Evolutionary conservation across 2,113 vertebrate species (phyloP).

Genomic region (Panthera leo): DNA sequence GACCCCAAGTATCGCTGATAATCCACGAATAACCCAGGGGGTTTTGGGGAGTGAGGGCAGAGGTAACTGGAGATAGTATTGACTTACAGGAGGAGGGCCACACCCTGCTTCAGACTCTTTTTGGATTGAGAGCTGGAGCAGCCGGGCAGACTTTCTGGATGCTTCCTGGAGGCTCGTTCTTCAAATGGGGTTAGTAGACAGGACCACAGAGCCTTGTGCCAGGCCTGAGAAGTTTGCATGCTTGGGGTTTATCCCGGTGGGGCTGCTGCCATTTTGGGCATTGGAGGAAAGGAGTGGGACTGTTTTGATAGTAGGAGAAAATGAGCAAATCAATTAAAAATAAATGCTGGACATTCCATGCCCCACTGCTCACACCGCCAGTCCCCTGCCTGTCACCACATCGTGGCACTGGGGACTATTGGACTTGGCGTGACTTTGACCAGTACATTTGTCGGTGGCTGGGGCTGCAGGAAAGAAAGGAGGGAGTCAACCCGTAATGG

Average conservation of each 20-base stretch:
- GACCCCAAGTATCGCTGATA: background rate
- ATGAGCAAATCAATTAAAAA: slow-evolving; percentile 64
- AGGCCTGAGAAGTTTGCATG: slow-evolving; percentile 28
- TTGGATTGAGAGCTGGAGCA: background rate
- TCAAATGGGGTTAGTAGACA: background rate
- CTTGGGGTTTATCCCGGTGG: slow-evolving; percentile 54
- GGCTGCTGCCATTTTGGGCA: slow-evolving; percentile 58
- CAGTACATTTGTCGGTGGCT: background rate
- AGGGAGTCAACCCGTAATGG: background rate
- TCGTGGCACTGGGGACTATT: background rate
- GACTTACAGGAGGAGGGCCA: background rate
- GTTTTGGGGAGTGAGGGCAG: background rate
- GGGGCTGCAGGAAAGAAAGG: background rate
- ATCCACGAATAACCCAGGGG: background rate
- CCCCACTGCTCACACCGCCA: background rate
- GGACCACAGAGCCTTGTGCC: background rate
- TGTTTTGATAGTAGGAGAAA: slow-evolving; percentile 52
- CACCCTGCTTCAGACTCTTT: background rate
- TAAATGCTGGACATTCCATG: slow-evolving; percentile 43
- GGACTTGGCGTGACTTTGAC: background rate
- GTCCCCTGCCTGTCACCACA: rapidly evolving
- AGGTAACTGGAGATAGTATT: background rate
- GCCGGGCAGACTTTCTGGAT: background rate
- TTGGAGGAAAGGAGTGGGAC: background rate
- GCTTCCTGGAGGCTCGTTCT: background rate